These are phyloP conservation scores for Ganaspis sp. DNA, from an alignment of 1,140 invertebrate genomes.

Conservation along the genomic window DNA sequence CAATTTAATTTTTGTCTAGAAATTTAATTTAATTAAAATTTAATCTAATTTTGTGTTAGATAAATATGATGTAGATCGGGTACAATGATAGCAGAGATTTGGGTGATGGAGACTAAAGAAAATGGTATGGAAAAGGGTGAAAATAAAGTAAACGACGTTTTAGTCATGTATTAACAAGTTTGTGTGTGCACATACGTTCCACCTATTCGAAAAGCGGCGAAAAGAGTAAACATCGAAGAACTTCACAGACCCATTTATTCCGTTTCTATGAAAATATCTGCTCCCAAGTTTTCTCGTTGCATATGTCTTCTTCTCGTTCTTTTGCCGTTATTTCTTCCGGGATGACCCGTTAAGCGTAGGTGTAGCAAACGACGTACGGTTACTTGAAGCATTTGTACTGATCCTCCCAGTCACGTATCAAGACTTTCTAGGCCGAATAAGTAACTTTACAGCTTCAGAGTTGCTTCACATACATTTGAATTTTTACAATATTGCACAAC, in stretches of 20 bases:
- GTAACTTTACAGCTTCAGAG: neutral
- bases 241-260: constrained; percentile 50
- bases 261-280: constrained; percentile 46
- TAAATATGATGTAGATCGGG: too few relatives aligned
- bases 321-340: constrained; percentile 25
- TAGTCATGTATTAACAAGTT: neutral
- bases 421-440: neutral
- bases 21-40: too few relatives aligned
- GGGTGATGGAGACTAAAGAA: neutral
- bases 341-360: constrained; percentile 25
- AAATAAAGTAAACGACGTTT: constrained; percentile 32
- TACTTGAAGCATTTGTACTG: constrained; percentile 15
- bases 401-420: constrained; percentile 33
- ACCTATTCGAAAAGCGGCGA: constrained; percentile 37
- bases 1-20: too few relatives aligned
- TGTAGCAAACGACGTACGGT: constrained; percentile 2
- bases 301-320: constrained; percentile 38
- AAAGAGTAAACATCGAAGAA: constrained; percentile 41
- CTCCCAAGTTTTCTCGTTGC: constrained; percentile 37
- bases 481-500: too few relatives aligned
- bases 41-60: too few relatives aligned
- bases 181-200: constrained; percentile 37
- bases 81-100: constrained; percentile 2
- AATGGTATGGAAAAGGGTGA: constrained; percentile 1
- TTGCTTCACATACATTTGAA: neutral